These are phyloP conservation scores for Solenopsis fugax DNA, from an alignment of 1,140 invertebrate genomes.

Conservation along the genomic window DNA sequence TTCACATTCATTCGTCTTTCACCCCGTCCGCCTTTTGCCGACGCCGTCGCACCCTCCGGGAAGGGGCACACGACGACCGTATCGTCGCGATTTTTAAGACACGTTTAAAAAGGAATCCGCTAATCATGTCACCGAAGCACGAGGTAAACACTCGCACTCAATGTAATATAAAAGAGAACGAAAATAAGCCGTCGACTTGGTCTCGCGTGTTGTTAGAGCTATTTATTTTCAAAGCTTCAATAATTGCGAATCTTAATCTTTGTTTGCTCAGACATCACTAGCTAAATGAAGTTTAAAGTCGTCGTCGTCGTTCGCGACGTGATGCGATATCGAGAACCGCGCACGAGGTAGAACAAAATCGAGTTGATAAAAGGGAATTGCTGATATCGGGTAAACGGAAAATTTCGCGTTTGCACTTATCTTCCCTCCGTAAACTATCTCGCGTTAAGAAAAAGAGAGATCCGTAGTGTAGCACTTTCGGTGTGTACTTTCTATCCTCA, in stretches of 20 bases:
- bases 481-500: constrained; percentile 53
- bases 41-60: not conserved
- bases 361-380: constrained; percentile 2
- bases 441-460: constrained; percentile 35
- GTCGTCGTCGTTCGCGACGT: not conserved
- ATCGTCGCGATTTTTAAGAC: constrained; percentile 66
- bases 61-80: constrained; percentile 35
- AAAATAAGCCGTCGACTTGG: constrained; percentile 44
- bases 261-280: not conserved
- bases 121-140: constrained; percentile 60
- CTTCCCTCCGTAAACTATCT: constrained; percentile 25
- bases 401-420: constrained; percentile 49
- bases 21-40: constrained; percentile 23
- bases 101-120: constrained; percentile 66
- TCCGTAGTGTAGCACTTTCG: constrained; percentile 56
- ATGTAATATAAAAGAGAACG: constrained; percentile 31
- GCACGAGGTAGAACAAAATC: constrained; percentile 29
- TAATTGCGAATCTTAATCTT: not conserved
- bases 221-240: not conserved
- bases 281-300: not conserved
- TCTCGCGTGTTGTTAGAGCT: constrained; percentile 28
- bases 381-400: constrained; percentile 26
- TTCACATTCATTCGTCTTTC: constrained; percentile 51
- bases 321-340: constrained; percentile 12
- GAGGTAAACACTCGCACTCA: constrained; percentile 41